These are phyloP conservation scores for Pteronotus mesoamericanus DNA, from an alignment of 2,797 vertebrate species.

Conservation along the genomic window DNA sequence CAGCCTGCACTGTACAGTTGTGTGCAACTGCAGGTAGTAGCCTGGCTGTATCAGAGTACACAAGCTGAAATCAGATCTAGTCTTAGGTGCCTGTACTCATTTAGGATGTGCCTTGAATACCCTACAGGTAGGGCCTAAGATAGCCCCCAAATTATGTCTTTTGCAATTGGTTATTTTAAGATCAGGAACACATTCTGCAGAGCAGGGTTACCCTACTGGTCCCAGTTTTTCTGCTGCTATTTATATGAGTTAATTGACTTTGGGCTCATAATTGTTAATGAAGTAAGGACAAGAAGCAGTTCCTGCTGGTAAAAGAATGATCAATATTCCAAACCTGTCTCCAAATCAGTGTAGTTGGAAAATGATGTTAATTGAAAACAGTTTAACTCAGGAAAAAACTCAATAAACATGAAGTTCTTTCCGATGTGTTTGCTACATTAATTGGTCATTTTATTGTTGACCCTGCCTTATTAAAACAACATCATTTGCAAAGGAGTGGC, in stretches of 20 bases:
- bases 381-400: slow-evolving; percentile 43
- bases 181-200: background rate
- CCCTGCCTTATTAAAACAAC: background rate
- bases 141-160: background rate
- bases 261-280: background rate
- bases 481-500: background rate
- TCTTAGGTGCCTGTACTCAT: background rate
- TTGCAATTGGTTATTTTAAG: background rate
- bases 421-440: background rate
- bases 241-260: background rate
- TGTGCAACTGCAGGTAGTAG: background rate
- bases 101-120: background rate
- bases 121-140: background rate
- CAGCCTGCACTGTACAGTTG: background rate
- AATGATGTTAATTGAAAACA: slow-evolving; percentile 49
- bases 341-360: slow-evolving; percentile 41
- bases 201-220: background rate
- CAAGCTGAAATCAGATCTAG: background rate
- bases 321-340: slow-evolving; percentile 23
- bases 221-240: background rate
- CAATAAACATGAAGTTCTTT: slow-evolving; percentile 19
- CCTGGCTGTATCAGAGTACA: background rate
- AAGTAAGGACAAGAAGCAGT: slow-evolving; percentile 29
- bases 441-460: background rate
- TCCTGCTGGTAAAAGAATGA: slow-evolving; percentile 42